These are phyloP conservation scores for Osmerus mordax DNA, from an alignment of 2,113 vertebrate species.

Conservation along the genomic window DNA sequence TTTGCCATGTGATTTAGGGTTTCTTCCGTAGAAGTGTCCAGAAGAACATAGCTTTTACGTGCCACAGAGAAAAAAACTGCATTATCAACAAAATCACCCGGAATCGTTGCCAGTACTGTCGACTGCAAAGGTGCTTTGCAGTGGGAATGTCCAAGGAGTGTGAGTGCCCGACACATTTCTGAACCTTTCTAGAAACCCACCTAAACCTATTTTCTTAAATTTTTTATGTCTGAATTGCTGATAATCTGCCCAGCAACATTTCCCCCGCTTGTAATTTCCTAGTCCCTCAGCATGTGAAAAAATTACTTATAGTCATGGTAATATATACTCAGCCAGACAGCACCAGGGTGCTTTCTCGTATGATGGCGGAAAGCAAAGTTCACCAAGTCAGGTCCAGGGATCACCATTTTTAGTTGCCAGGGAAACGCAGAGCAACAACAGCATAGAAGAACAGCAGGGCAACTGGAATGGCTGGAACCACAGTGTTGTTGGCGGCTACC, in stretches of 20 bases:
- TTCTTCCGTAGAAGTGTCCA: conserved; percentile 97
- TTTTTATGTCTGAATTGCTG: too few relatives aligned
- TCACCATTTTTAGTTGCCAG: conserved; percentile 54
- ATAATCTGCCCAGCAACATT: too few relatives aligned
- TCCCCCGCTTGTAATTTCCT: too few relatives aligned
- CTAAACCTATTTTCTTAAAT: background rate
- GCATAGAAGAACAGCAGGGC: conserved; percentile 63
- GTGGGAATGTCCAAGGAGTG: conserved; percentile 98
- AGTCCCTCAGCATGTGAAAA: too few relatives aligned
- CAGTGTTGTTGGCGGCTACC: conserved; percentile 51
- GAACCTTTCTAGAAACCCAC: background rate
- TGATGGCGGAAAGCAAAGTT: conserved; percentile 75
- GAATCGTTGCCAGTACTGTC: conserved; percentile 96
- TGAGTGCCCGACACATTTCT: conserved; percentile 66
- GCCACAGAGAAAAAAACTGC: conserved; percentile 94
- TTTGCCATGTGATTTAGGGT: conserved; percentile 69
- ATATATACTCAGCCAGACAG: conserved; percentile 61
- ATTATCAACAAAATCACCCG: conserved; percentile 97
- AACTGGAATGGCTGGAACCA: conserved; percentile 70
- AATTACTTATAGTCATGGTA: too few relatives aligned
- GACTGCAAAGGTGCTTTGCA: conserved; percentile 92
- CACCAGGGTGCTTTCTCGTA: conserved; percentile 80
- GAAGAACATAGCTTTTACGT: conserved; percentile 98
- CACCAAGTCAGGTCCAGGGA: conserved; percentile 54
- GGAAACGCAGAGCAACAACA: conserved; percentile 53